These are phyloP conservation scores for Mylabris phalerata DNA, from an alignment of 1,140 invertebrate species.

Conservation along the genomic window DNA sequence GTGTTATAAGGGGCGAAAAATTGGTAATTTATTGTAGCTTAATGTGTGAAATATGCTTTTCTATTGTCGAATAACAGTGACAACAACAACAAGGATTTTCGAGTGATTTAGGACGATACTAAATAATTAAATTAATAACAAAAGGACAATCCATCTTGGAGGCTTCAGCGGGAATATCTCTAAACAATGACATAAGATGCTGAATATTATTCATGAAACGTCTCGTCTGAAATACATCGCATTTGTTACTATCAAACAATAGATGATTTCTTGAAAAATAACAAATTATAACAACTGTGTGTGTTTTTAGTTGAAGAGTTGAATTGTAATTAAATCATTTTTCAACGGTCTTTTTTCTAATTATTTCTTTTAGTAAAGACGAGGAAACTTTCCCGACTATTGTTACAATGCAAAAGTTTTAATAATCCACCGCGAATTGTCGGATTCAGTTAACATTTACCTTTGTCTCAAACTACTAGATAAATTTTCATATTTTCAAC, in stretches of 20 bases:
- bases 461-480: too few relatives aligned
- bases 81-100: conserved; percentile 6
- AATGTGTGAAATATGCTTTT: conserved; percentile 6
- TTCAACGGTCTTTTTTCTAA: too few relatives aligned
- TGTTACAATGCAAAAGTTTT: too few relatives aligned
- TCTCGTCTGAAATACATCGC: conserved; percentile 9
- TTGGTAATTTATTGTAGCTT: conserved; percentile 6
- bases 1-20: background rate
- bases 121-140: conserved; percentile 17
- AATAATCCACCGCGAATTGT: too few relatives aligned
- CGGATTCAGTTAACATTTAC: too few relatives aligned
- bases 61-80: conserved; percentile 1
- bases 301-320: too few relatives aligned
- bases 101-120: conserved; percentile 12
- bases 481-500: too few relatives aligned
- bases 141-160: conserved; percentile 16
- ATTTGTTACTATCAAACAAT: conserved; percentile 1
- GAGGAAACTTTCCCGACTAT: too few relatives aligned
- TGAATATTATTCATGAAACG: conserved; percentile 14
- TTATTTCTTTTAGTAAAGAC: too few relatives aligned
- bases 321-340: too few relatives aligned
- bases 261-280: too few relatives aligned
- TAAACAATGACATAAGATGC: conserved; percentile 15
- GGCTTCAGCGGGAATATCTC: conserved; percentile 8
- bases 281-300: too few relatives aligned